These are phyloP conservation scores for Nomada fabriciana DNA, from an alignment of 2,888 invertebrate genomes.

Conservation along the genomic window DNA sequence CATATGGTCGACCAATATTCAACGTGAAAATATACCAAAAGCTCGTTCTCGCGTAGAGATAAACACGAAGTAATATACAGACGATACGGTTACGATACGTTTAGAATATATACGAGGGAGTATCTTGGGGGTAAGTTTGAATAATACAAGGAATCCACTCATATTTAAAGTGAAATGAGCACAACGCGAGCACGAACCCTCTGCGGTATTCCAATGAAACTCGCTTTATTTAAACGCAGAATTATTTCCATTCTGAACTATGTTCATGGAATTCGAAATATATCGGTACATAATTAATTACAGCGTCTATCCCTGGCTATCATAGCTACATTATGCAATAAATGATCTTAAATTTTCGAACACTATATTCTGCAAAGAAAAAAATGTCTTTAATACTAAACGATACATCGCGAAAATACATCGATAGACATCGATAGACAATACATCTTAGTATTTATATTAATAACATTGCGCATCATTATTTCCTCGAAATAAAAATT, in stretches of 20 bases:
- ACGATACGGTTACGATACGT: conserved; percentile 70
- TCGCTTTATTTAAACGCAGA: conserved; percentile 15
- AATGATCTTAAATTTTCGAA: too few species aligned
- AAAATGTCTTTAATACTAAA: too few species aligned
- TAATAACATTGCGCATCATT: too few species aligned
- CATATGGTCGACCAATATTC: conserved; percentile 24
- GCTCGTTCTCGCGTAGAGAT: conserved; percentile 47
- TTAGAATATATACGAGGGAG: conserved; percentile 70
- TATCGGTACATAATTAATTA: too few species aligned
- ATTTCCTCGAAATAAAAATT: too few species aligned
- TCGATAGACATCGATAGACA: too few species aligned
- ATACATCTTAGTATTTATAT: too few species aligned
- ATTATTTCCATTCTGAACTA: conserved; percentile 23
- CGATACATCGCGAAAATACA: too few species aligned
- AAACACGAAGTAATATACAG: conserved; percentile 57
- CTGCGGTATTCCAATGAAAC: conserved; percentile 26
- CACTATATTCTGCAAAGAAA: too few species aligned
- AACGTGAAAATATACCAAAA: conserved; percentile 44
- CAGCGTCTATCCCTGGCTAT: too few species aligned
- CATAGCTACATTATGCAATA: too few species aligned
- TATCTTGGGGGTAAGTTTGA: conserved; percentile 67
- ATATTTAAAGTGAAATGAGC: conserved; percentile 71
- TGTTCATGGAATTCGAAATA: conserved; percentile 1
- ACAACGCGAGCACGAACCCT: conserved; percentile 13
- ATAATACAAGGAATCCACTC: conserved; percentile 76